Base-by-base conservation (phyloP, 2,797 vertebrate species). In the Fratercula arctica region DNA sequence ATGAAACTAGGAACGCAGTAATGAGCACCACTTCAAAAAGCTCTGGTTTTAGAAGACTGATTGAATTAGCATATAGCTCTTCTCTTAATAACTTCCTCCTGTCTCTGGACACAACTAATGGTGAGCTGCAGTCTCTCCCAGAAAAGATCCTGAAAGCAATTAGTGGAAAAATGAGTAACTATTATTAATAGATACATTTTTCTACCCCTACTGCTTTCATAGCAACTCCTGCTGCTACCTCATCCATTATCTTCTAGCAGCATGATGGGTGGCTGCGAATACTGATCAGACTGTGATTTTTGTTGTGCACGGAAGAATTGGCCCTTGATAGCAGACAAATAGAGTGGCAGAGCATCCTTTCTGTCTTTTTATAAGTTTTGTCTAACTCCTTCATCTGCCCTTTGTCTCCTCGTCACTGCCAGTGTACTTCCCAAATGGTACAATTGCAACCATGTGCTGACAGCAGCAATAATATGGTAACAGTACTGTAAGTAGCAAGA, bases 401-500 rank as follows among this genome's bases (percentile, higher is more conserved):
- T 57, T 41, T 51, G 33, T 7, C 48, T 51, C 23, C 41, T 81
- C 11, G 3, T 66, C 28, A 26, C 31, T 63, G 31, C 24, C 53
- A 63, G 63, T 10, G 23, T 48, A 8, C 26, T 46, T 85, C 31
- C 61, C 10, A 19, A 16, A 23, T 66, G 51, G 33, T 31, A 20
- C 1, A 0, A 45, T 6, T 79, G 29, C 68, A 79, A 39, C 20
- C 26, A 48, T 0, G 0, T 35, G 35, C 50, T 63, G 66, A 43
- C 0, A 0, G 46, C 43, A 72, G 43, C 21, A 63, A 16, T 24
- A 70, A 31, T 23, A 23, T 2, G 21, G 18, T 35, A 59, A 69
- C 0, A 0, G 26, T 23, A 64, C 14, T 1, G 0, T 31, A 67
- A 61, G 12, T 45, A 33, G 53, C 53, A 50, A 63, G 35, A 10